Base-by-base conservation (phyloP, 2,113 vertebrate species). In the Paracyprichromis sp. region DNA sequence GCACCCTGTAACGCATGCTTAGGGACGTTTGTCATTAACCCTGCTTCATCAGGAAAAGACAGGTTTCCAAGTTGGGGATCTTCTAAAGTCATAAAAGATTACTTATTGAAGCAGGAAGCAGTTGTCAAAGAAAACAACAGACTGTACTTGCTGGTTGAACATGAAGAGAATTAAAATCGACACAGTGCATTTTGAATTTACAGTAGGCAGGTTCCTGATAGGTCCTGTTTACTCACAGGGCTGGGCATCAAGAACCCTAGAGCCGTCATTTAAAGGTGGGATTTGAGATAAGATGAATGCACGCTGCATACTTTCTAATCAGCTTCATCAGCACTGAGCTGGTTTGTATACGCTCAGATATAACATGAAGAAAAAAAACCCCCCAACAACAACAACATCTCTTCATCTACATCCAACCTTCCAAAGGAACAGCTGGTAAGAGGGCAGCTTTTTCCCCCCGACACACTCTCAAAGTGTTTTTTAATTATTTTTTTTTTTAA, bases 271-370 rank as follows among this genome's bases (percentile, higher is more conserved):
- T 47, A 83, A 76, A 69, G 24, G n/a, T 52, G 47, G 76, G 83
- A 83, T 52, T 87, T 43, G 24, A 84, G 87, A 91, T 91, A 85
- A 89, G 40, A 21, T 19, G 21, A 16, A 61, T 66, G 50, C 47
- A 19, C 1, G 12, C 13, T 45, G 21, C 69, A 88, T 57, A 53
- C 78, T 84, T 83, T 45, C 6, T 71, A 13, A 19, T 59, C 21
- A 1, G 8, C 3, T 4, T 13, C 61, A 83, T 83, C 59, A 29
- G 66, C 21, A 43, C 66, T 26, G 38, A 13, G 34, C 63, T 69
- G 34, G 81, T 63, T 71, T 88, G 89, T 85, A 82, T 71, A 80
- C 1, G 12, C 17, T 83, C 16, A 17, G 40, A 47, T 29, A 43
- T 24, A 71, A 43, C 38, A 71, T 9, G 38, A 71, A 43, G n/a